Evolutionary conservation across 2,113 vertebrate genomes (phyloP).

Genomic region (Sakesphorus luctuosus): DNA sequence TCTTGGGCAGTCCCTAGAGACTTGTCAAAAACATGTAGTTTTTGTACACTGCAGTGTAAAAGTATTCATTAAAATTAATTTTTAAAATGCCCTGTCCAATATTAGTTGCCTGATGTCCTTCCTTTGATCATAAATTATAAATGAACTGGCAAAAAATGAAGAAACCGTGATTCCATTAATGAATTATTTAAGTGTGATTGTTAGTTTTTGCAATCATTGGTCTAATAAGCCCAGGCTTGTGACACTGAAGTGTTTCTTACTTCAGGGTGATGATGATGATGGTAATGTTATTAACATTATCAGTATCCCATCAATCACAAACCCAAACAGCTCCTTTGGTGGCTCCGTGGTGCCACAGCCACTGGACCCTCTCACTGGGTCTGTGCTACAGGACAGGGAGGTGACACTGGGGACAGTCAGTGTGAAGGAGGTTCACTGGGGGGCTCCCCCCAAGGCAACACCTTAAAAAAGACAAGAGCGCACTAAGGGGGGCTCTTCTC

Average conservation of each 20-base stretch:
- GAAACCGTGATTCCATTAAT: conserved; percentile 8
- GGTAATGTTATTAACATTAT: neutral
- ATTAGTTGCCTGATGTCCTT: conserved; percentile 61
- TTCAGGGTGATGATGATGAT: neutral
- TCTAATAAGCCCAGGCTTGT: conserved; percentile 19
- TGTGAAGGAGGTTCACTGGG: neutral
- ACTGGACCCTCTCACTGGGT: accelerated
- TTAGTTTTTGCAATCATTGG: conserved; percentile 48
- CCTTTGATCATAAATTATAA: conserved; percentile 66
- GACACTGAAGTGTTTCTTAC: neutral
- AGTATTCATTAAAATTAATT: conserved; percentile 69
- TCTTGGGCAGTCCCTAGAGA: neutral
- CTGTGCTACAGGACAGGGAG: neutral
- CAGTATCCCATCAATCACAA: neutral
- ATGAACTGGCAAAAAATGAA: conserved; percentile 48
- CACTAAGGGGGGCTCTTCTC: neutral
- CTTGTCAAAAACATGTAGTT: conserved; percentile 14
- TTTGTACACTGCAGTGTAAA: conserved; percentile 5
- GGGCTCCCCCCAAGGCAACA: neutral
- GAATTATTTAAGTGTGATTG: conserved; percentile 63
- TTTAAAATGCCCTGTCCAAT: conserved; percentile 62
- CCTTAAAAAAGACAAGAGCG: neutral
- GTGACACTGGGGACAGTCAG: accelerated
- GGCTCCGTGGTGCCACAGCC: accelerated
- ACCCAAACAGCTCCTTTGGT: neutral